These are phyloP conservation scores for Sminthopsis crassicaudata DNA, from an alignment of 2,113 vertebrate species.

Conservation along the genomic window DNA sequence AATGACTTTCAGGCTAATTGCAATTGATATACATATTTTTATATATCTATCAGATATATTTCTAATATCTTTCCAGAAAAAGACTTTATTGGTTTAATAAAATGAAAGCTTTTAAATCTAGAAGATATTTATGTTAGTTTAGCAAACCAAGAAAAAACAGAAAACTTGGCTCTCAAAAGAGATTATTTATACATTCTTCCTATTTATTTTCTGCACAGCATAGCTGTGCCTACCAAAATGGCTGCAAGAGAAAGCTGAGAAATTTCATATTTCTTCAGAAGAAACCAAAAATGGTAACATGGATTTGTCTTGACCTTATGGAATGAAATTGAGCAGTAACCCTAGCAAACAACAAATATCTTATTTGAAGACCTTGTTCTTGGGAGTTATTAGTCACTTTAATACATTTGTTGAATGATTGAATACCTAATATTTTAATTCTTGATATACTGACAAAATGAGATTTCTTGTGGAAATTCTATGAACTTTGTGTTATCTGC, in stretches of 20 bases:
- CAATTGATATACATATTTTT: slow-evolving; percentile 30
- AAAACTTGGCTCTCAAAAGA: not conserved
- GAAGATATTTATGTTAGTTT: slow-evolving; percentile 29
- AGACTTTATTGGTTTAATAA: slow-evolving; percentile 38
- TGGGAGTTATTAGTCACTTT: not conserved
- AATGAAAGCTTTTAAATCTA: slow-evolving; percentile 57
- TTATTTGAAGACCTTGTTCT: slow-evolving; percentile 22
- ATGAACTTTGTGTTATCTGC: not conserved
- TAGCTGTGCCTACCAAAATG: slow-evolving; percentile 26
- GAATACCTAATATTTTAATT: slow-evolving; percentile 52
- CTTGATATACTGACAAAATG: not conserved
- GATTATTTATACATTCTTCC: slow-evolving; percentile 23
- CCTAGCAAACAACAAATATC: slow-evolving; percentile 30
- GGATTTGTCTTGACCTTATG: slow-evolving; percentile 38
- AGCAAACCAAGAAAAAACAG: not conserved
- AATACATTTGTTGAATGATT: slow-evolving; percentile 44
- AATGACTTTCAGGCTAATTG: slow-evolving; percentile 53
- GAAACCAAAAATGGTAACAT: slow-evolving; percentile 22
- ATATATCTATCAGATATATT: slow-evolving; percentile 42
- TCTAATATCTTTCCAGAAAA: slow-evolving; percentile 48
- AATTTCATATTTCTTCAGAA: slow-evolving; percentile 57
- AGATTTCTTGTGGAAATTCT: slow-evolving; percentile 39
- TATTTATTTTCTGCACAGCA: slow-evolving; percentile 21
- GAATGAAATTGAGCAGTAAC: slow-evolving; percentile 45
- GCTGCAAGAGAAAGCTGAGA: slow-evolving; percentile 9